Percentiles rank a stretch among this genome's conserved stretches.
Evolutionary conservation across 2,888 invertebrate species (phyloP).

Genomic region (Athalia cordata): DNA sequence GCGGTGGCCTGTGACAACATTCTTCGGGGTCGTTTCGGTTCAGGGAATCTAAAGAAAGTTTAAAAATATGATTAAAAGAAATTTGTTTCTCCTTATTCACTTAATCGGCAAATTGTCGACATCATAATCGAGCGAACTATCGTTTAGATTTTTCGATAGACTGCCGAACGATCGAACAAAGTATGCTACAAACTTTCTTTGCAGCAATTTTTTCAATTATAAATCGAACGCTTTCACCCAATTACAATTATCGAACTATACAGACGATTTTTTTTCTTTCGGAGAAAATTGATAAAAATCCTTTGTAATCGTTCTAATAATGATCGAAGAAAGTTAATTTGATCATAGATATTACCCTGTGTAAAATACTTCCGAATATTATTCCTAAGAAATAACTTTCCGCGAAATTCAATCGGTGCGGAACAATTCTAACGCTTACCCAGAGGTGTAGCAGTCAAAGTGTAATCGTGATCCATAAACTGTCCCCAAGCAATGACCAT

Average conservation of each 20-base stretch:
- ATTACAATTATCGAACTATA: too few relatives aligned
- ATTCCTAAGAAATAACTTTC: neutral
- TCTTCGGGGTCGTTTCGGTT: slow-evolving; percentile 94
- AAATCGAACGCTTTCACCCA: too few relatives aligned
- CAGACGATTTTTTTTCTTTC: too few relatives aligned
- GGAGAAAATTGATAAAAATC: too few relatives aligned
- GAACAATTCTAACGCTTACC: slow-evolving; percentile 78
- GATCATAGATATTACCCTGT: neutral
- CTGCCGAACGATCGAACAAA: too few relatives aligned
- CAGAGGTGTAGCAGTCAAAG: slow-evolving; percentile 90
- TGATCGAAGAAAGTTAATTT: too few relatives aligned
- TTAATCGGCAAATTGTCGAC: neutral
- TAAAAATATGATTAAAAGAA: neutral
- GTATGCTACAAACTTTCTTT: too few relatives aligned
- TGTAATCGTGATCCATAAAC: slow-evolving; percentile 96
- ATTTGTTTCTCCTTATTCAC: neutral
- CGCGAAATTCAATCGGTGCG: neutral
- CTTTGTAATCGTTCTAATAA: too few relatives aligned
- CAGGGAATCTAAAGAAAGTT: slow-evolving; percentile 79
- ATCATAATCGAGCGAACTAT: too few relatives aligned
- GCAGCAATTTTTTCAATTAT: too few relatives aligned
- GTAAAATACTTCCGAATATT: neutral
- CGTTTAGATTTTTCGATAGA: too few relatives aligned
- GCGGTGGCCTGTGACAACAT: slow-evolving; percentile 88
- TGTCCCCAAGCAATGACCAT: slow-evolving; percentile 97